Evolutionary conservation across 2,888 invertebrate species (phyloP), one percentile per base, ranked within the genome.

Genomic region (Eupithecia tripunctaria): DNA sequence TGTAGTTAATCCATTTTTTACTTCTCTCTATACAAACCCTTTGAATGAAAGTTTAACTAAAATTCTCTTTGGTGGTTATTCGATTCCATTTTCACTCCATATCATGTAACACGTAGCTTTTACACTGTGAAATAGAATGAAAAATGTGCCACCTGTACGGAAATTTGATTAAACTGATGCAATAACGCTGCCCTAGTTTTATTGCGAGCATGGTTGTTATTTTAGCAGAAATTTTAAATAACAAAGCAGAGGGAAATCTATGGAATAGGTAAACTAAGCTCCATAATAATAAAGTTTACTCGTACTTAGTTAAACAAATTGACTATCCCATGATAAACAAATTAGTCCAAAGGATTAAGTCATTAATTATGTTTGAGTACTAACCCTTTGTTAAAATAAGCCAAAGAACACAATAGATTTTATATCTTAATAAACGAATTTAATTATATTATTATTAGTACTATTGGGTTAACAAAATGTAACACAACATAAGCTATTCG

Each of bases 151-250:
- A 56, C 25, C 12, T 56, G 56, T 7, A 12, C 25, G 12, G 25
- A 56, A 51, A 21, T 56, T 56, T 14, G 56, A 56, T 56, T 56
- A 25, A 56, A 56, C 21, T 56, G 56, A 51, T 21, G 51, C 21
- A 51, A 51, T 51, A 51, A 51, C 51, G 51, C 21, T 51, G 51
- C 0, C 7, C 51, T 51, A 51, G 21, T 51, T 51, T 51, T 21
- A 12, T 10, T 51, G 21, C 18, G n/a, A 6, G n/a, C n/a, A 51
- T 3, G 12, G 21, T 21, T 21, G 21, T 51, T 21, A 0, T 51
- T 51, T 51, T 3, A 51, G 21, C 10, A 4, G 21, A 51, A 51
- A 21, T 21, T 51, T 3, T 51, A 6, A 51, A 51, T 51, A 21
- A n/a, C n/a, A n/a, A n/a, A n/a, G n/a, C n/a, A n/a, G n/a, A n/a